Evolutionary conservation across 2,113 vertebrate genomes (phyloP).

Genomic region (Channa argus): DNA sequence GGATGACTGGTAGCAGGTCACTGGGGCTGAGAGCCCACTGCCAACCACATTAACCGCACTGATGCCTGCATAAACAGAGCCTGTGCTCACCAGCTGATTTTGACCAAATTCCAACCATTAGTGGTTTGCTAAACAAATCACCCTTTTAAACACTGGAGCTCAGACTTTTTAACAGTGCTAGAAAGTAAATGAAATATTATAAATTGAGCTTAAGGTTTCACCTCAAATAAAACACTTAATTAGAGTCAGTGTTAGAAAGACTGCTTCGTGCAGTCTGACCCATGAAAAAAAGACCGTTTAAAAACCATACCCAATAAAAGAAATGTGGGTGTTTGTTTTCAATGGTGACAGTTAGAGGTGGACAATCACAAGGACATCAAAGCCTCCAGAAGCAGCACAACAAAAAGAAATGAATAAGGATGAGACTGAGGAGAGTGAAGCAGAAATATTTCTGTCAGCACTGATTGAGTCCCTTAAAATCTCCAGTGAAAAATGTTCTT

Average conservation of each 20-base stretch:
- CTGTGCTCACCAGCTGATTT: constrained; percentile 38
- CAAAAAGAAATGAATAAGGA: constrained; percentile 23
- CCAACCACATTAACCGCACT: constrained; percentile 41
- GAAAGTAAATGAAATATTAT: constrained; percentile 3
- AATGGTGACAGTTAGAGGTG: constrained; percentile 25
- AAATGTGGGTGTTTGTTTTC: constrained; percentile 20
- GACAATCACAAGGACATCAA: constrained; percentile 35
- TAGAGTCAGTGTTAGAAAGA: neutral
- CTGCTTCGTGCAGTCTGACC: constrained; percentile 2
- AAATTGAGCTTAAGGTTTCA: neutral
- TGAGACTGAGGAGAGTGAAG: neutral
- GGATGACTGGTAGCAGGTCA: constrained; percentile 34
- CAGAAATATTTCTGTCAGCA: constrained; percentile 27
- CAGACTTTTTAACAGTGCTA: constrained; percentile 12
- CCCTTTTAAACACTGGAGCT: constrained; percentile 24
- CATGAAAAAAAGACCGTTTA: constrained; percentile 10
- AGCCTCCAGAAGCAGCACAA: constrained; percentile 46
- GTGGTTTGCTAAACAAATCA: constrained; percentile 46
- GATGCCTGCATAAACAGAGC: constrained; percentile 45
- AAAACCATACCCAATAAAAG: constrained; percentile 7
- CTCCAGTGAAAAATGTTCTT: constrained; percentile 7
- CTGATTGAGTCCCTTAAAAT: constrained; percentile 16
- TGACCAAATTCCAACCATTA: constrained; percentile 25
- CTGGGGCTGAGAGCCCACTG: constrained; percentile 15
- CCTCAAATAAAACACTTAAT: neutral